A percentile compares a stretch with the other conserved stretches of the same genome.
Conservation (phyloP, 2,797 vertebrate species). For the Steatocranus sp. region DNA sequence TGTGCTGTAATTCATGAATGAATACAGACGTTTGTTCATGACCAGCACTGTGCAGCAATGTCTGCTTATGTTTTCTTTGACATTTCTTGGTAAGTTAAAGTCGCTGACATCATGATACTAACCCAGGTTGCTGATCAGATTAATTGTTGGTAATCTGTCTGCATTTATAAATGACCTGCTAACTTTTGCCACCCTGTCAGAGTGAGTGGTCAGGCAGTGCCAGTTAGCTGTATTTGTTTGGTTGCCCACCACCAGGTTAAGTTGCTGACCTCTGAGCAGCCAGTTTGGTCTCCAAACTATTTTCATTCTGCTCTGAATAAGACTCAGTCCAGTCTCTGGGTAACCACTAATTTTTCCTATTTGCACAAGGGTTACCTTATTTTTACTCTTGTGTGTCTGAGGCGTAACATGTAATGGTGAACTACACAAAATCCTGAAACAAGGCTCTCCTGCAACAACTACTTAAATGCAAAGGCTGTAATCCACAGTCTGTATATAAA, state of each 20-base stretch:
- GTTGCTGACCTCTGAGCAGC: fast-evolving
- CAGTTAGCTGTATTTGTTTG: not conserved
- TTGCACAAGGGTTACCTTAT: not conserved
- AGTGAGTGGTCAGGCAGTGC: not conserved
- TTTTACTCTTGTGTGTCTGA: not conserved
- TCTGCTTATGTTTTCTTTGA: not conserved
- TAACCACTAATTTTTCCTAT: not conserved
- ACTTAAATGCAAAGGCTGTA: not conserved
- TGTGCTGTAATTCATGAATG: not conserved
- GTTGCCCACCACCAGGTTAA: not conserved
- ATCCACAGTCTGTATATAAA: not conserved
- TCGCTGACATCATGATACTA: not conserved
- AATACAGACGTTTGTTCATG: not conserved
- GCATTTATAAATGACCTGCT: not conserved
- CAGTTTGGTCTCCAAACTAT: not conserved
- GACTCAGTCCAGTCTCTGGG: not conserved
- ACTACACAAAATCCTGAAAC: not conserved
- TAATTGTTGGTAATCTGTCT: not conserved
- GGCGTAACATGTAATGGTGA: not conserved
- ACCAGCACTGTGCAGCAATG: not conserved
- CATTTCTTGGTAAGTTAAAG: not conserved
- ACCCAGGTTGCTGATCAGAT: not conserved
- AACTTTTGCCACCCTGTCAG: not conserved
- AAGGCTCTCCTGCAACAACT: not conserved
- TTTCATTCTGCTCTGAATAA: not conserved